These are phyloP conservation scores for Protaetia brevitarsis DNA, from an alignment of 1,140 invertebrate species.

Conservation along the genomic window DNA sequence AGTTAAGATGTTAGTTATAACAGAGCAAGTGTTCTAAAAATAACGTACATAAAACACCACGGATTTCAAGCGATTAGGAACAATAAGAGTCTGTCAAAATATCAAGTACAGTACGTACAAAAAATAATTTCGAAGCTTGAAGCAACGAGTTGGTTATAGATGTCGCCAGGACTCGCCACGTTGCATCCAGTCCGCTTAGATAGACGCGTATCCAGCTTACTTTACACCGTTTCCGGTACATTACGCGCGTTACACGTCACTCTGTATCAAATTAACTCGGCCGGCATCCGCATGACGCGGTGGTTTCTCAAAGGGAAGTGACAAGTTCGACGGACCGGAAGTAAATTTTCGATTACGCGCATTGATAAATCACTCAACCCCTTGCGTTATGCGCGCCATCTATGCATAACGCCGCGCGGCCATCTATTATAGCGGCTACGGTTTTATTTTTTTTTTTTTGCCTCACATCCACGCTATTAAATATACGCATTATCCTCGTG, in stretches of 20 bases:
- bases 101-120: too few relatives aligned
- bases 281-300: slow-evolving; percentile 27
- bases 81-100: too few relatives aligned
- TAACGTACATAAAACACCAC: too few relatives aligned
- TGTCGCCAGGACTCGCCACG: too few relatives aligned
- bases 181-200: not conserved
- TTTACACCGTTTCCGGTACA: slow-evolving; percentile 28
- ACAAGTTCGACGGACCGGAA: slow-evolving; percentile 30
- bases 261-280: slow-evolving; percentile 30
- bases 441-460: slow-evolving; percentile 15
- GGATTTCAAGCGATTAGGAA: too few relatives aligned
- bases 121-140: too few relatives aligned
- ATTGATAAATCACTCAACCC: slow-evolving; percentile 29
- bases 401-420: not conserved
- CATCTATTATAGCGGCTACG: too few relatives aligned
- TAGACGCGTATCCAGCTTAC: slow-evolving; percentile 11
- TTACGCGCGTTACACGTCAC: slow-evolving; percentile 23
- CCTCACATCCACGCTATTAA: not conserved
- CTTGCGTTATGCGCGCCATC: slow-evolving; percentile 7
- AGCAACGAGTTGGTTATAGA: too few relatives aligned
- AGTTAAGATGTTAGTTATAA: too few relatives aligned
- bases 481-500: slow-evolving; percentile 2
- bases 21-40: too few relatives aligned
- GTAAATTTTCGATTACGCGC: slow-evolving; percentile 29
- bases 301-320: slow-evolving; percentile 30